Base-by-base conservation (phyloP, 2,888 invertebrate genomes). In the Chironomus tentans region DNA sequence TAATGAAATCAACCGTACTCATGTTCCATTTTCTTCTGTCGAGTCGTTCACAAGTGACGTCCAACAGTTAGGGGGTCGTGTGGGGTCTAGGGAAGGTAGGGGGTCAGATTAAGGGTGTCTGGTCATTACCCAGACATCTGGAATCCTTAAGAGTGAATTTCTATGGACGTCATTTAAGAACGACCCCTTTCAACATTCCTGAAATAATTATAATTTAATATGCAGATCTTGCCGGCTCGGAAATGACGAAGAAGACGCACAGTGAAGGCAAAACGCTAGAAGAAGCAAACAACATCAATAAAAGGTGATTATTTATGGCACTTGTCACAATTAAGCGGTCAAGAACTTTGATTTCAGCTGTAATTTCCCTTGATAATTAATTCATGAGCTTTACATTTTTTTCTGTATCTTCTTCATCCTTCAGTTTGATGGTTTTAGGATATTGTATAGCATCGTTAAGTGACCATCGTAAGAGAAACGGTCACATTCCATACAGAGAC, bases 221-320 rank as follows among this genome's bases (percentile, higher is more conserved):
- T 15, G 4, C 5, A 73, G 72, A 97, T 84, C 85, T 97, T 77
- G 97, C 97, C 0, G 97, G 97, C n/a, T 96, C 95, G 81, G 97
- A 97, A 85, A 94, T 97, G 89, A 95, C 96, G 4, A 97, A 95
- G 82, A 92, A 92, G 82, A 97, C 94, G 0, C 89, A 91, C 79
- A 94, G 92, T 82, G 92, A 91, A 80, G 95, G 92, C 71, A 94
- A 92, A 83, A 95, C 94, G 0, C 83, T 96, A 78, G 93, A 94
- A 81, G 97, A 97, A 82, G 96, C 97, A 0, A 97, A 97, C 82
- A 97, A 97, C 83, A 97, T 97, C 79, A 97, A 97, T 82, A 94
- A 95, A 82, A 97, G 74, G 74, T 74, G 18, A 38, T 13, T 22
- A 68, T 6, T 12, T 62, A 65, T 22, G 56, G 18, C 15, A 56